These are phyloP conservation scores for Paratilapia polleni DNA, from an alignment of 2,113 vertebrate genomes.

Conservation along the genomic window DNA sequence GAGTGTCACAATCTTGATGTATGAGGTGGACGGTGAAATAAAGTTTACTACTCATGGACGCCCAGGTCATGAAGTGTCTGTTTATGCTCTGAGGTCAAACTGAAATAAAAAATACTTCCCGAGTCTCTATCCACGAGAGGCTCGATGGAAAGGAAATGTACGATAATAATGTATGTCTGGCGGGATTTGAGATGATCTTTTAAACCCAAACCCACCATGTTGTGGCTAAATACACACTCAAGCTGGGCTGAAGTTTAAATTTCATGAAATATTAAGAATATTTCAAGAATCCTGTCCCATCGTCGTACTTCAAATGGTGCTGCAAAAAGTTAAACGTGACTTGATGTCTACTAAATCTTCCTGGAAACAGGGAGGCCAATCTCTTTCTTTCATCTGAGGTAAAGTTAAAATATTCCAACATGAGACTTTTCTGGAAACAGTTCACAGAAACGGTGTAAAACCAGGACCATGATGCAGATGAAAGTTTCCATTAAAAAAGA, in stretches of 20 bases:
- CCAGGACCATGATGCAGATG: not conserved
- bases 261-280: constrained; percentile 38
- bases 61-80: constrained; percentile 42
- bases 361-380: constrained; percentile 24
- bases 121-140: not conserved
- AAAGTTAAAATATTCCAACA: constrained; percentile 46
- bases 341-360: constrained; percentile 3
- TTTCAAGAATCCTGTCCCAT: constrained; percentile 19
- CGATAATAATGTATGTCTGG: not conserved
- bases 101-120: not conserved
- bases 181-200: not conserved
- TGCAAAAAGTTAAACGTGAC: constrained; percentile 12
- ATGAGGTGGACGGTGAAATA: constrained; percentile 64
- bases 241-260: not conserved
- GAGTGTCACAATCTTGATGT: constrained; percentile 67
- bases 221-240: not conserved
- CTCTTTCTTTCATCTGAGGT: constrained; percentile 18
- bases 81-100: constrained; percentile 52
- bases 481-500: constrained; percentile 34
- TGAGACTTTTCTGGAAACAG: constrained; percentile 41
- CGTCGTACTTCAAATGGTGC: constrained; percentile 35
- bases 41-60: constrained; percentile 49
- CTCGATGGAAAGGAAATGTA: not conserved
- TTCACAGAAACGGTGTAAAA: constrained; percentile 43
- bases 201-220: not conserved